Conservation (phyloP, 2,888 invertebrate species). For the Cyaniris semiargus region DNA sequence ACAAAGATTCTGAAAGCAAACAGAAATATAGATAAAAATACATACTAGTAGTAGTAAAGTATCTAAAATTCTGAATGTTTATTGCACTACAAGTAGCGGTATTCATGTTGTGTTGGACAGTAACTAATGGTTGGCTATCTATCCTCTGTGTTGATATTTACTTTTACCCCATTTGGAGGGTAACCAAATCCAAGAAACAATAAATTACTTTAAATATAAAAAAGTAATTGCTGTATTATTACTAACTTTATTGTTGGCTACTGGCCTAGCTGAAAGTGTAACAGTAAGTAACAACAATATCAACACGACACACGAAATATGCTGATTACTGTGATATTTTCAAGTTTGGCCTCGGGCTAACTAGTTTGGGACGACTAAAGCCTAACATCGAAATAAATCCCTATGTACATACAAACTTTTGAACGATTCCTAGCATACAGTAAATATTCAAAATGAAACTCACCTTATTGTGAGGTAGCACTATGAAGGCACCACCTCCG, state of each 20-base stretch:
- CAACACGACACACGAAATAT: not conserved
- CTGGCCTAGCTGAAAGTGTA: not conserved
- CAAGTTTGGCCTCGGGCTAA: not conserved
- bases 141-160: not conserved
- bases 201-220: not conserved
- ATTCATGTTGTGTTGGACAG: too few relatives aligned
- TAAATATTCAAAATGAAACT: slow-evolving; percentile 42
- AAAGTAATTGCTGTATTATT: too few relatives aligned
- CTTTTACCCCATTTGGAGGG: not conserved
- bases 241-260: too few relatives aligned
- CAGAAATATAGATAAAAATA: too few relatives aligned
- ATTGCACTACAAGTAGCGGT: not conserved
- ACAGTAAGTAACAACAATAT: not conserved
- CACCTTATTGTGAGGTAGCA: slow-evolving; percentile 95
- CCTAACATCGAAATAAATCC: not conserved
- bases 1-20: too few relatives aligned
- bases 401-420: not conserved
- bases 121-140: too few relatives aligned
- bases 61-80: not conserved
- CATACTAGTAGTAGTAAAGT: not conserved
- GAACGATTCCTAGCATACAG: not conserved
- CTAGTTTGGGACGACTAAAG: not conserved
- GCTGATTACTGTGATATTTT: not conserved
- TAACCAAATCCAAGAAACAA: not conserved
- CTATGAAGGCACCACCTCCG: slow-evolving; percentile 97